Evolutionary conservation across 2,113 vertebrate species (phyloP).

Genomic region (Xenopus borealis): DNA sequence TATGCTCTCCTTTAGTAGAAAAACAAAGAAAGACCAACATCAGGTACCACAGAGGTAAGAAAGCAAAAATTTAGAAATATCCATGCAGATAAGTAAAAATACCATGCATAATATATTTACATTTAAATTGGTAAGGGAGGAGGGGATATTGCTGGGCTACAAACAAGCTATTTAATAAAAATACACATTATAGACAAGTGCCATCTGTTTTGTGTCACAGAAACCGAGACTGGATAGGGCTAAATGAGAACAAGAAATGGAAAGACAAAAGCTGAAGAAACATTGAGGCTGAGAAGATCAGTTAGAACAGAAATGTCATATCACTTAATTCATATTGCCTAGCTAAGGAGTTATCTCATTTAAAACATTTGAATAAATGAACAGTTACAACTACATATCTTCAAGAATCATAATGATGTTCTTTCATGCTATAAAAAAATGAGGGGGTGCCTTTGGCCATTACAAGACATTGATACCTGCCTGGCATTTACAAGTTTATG

Average conservation of each 20-base stretch:
- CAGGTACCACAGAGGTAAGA: background rate
- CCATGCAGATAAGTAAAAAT: conserved; percentile 27
- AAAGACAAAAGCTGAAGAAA: background rate
- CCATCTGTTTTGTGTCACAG: background rate
- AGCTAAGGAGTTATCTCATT: background rate
- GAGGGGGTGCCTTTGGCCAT: background rate
- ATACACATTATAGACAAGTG: background rate
- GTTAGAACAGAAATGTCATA: background rate
- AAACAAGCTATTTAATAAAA: conserved; percentile 3
- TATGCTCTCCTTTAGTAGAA: background rate
- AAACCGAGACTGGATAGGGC: background rate
- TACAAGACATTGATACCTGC: background rate
- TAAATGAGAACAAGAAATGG: background rate
- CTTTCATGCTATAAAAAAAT: background rate
- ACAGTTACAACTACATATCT: too few relatives aligned
- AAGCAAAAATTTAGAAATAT: background rate
- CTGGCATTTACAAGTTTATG: background rate
- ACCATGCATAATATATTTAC: conserved; percentile 32
- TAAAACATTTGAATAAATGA: background rate
- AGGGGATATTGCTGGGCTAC: conserved; percentile 12
- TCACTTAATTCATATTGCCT: background rate
- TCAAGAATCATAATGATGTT: background rate
- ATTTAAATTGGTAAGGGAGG: background rate
- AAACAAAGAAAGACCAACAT: background rate
- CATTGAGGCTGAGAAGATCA: background rate